Evolutionary conservation across 2,113 vertebrate species (phyloP), one percentile per base, ranked within the genome.

Genomic region (Vulpes vulpes): DNA sequence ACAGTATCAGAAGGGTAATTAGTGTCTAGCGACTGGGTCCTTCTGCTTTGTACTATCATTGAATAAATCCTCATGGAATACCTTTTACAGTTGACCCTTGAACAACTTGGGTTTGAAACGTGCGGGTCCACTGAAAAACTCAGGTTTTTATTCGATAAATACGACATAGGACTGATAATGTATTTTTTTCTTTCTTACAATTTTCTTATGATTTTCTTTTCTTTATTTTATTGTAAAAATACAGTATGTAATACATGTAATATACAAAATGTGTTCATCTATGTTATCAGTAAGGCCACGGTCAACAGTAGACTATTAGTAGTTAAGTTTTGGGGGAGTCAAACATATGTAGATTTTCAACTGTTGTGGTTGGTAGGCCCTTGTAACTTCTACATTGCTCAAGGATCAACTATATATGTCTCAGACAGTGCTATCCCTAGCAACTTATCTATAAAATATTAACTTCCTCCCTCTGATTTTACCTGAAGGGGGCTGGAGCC

Each of bases 51-150:
- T 62, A 51, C 32, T 11, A 81, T 74, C n/a, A 65, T 2, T 67
- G 30, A 84, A 43, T 25, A 96, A 87, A 88, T 64, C 55, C 53
- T 87, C 71, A 73, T 82, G 64, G 59, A 82, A 96, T 64, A 30
- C 19, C 49, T 74, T 69, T 87, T 83, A 78, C 8, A 17, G 14
- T 17, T 78, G 74, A 51, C 25, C 74, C 49, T 78, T 76, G 43
- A 51, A 76, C 43, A 8, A 51, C 73, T 27, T 14, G 4, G 43
- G 25, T 51, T 51, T 78, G 74, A 78, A 51, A 51, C 30, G 15
- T 51, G 15, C 49, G 8, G 25, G 74, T 78, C 14, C 43, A 17
- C 6, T 10, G 27, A 30, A 5, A 30, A 5, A 30, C 43, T 51
- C 12, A 25, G 14, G 51, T 51, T 51, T 51, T 73, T 76, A 35